Evolutionary conservation across 2,888 invertebrate species (phyloP).

Genomic region (Ormyrus labotus): DNA sequence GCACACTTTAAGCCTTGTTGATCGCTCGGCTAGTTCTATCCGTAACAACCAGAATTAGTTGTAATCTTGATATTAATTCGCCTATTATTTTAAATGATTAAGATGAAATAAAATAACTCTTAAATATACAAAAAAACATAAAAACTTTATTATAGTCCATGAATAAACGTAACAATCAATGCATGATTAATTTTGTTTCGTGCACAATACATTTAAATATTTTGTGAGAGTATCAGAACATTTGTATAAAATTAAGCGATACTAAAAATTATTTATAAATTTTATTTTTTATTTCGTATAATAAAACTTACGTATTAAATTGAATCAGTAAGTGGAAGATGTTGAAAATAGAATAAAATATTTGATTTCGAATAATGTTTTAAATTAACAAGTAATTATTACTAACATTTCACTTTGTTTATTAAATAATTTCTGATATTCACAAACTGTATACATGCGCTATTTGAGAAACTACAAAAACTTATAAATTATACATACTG

Average conservation of each 20-base stretch:
- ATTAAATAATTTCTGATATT: conserved; percentile 52
- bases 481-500: no score
- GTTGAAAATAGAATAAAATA: conserved; percentile 5
- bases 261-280: conserved; percentile 45
- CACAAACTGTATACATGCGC: conserved; percentile 54
- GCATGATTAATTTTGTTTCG: conserved; percentile 19
- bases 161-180: conserved; percentile 35
- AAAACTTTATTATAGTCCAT: conserved; percentile 70
- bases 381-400: conserved; percentile 47
- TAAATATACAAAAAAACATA: conserved; percentile 67
- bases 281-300: conserved; percentile 30
- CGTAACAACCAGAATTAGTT: no score
- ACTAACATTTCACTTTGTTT: conserved; percentile 34
- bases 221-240: conserved; percentile 22
- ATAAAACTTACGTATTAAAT: no score
- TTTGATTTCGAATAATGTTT: conserved; percentile 23
- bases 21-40: no score
- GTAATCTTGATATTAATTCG: no score
- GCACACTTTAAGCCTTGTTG: no score
- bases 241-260: conserved; percentile 25
- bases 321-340: no score
- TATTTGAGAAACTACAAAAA: conserved; percentile 41
- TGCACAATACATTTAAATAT: conserved; percentile 35
- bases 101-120: conserved; percentile 20
- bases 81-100: no score